Evolutionary conservation across 2,888 invertebrate genomes (phyloP).

Genomic region (Rugalucina vietnamica): DNA sequence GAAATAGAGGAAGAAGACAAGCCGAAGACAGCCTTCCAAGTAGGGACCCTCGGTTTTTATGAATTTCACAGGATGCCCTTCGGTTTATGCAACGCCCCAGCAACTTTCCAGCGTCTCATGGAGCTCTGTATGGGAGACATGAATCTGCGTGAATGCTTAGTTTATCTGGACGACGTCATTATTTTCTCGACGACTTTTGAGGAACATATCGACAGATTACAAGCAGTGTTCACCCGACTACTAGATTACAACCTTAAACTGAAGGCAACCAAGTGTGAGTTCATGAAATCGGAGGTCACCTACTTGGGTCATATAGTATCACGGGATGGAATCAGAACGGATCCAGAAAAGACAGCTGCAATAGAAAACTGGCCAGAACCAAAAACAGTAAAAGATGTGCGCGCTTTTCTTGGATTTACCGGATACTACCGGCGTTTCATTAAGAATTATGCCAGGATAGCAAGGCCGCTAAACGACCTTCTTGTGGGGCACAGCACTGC

Average conservation of each 20-base stretch:
- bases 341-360: slow-evolving; percentile 45
- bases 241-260: slow-evolving; percentile 37
- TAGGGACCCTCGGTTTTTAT: slow-evolving; percentile 45
- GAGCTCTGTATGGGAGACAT: slow-evolving; percentile 38
- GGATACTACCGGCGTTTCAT: background rate
- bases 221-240: slow-evolving; percentile 34
- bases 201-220: slow-evolving; percentile 38
- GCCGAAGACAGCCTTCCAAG: slow-evolving; percentile 56
- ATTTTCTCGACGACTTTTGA: slow-evolving; percentile 40
- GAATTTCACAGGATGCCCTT: slow-evolving; percentile 50
- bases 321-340: slow-evolving; percentile 39
- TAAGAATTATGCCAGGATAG: background rate
- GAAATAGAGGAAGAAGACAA: slow-evolving; percentile 37
- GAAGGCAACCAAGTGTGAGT: slow-evolving; percentile 36
- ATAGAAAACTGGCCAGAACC: slow-evolving; percentile 27
- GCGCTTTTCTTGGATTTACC: background rate
- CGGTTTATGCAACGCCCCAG: slow-evolving; percentile 46
- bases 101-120: slow-evolving; percentile 52
- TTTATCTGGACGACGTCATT: slow-evolving; percentile 30
- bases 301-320: slow-evolving; percentile 49
- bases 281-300: slow-evolving; percentile 17
- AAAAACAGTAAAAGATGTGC: background rate
- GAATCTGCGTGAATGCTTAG: slow-evolving; percentile 34
- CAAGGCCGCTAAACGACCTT: background rate
- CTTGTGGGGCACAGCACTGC: background rate